Evolutionary conservation across 2,888 invertebrate genomes (phyloP).

Genomic region (Rhagonycha fulva): DNA sequence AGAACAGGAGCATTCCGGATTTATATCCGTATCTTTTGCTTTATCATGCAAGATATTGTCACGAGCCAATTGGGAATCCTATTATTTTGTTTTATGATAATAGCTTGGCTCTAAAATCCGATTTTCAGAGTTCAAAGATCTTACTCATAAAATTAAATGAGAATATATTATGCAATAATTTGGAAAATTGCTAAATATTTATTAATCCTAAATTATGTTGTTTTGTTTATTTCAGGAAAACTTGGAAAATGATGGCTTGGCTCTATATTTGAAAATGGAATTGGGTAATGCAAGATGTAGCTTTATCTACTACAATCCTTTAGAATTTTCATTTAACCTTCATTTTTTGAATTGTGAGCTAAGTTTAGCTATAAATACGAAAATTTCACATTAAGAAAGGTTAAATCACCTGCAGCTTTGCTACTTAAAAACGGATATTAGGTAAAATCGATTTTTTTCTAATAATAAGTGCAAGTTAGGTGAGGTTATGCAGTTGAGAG

Average conservation of each 20-base stretch:
- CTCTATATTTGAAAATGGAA: background rate
- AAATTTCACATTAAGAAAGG: no score
- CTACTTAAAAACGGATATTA: no score
- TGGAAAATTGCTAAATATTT: background rate
- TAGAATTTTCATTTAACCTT: no score
- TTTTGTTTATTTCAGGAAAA: background rate
- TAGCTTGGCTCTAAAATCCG: slow-evolving; percentile 25
- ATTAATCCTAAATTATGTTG: background rate
- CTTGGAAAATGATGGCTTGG: background rate
- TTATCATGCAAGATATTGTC: slow-evolving; percentile 27
- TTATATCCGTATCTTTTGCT: slow-evolving; percentile 22
- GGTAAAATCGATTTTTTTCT: no score
- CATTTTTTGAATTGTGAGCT: no score
- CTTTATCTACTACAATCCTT: background rate
- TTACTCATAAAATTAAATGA: slow-evolving; percentile 16
- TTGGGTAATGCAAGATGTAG: background rate
- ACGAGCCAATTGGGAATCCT: slow-evolving; percentile 23
- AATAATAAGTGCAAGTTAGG: no score
- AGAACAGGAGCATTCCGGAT: slow-evolving; percentile 18
- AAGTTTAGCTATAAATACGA: no score
- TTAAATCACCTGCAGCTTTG: no score
- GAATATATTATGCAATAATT: slow-evolving; percentile 11
- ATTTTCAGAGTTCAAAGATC: slow-evolving; percentile 24
- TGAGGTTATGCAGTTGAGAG: no score
- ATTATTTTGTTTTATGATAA: slow-evolving; percentile 33